Evolutionary conservation across 2,888 invertebrate genomes (phyloP), one percentile per base, ranked within the genome.

Genomic region (Asteroscopus sphinx): DNA sequence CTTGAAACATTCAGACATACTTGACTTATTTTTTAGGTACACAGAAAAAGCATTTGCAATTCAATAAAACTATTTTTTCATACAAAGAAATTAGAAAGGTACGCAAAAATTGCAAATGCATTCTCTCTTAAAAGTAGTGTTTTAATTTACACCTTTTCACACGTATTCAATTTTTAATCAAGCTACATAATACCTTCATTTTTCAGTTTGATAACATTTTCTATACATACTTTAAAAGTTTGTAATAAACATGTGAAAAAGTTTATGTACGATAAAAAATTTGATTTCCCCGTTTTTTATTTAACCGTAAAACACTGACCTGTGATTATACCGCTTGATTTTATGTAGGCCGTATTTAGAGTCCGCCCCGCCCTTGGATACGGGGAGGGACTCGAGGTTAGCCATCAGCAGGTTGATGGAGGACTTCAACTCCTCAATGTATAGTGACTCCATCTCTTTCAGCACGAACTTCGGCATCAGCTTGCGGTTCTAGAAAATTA

Each of bases 371-470:
- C 99, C 99, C 94, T 99, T 99, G 62, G 99, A 99, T 68, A 99
- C 99, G 40, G 99, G 99, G 69, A 99, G 96, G 57, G 99, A 99
- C 95, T 99, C 99, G 91, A 99, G 95, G 95, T 99, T 99, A 70
- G 98, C 98, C 98, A 99, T 99, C 83, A 99, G 95, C 80, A 99
- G 96, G 94, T 99, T 99, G 91, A 99, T 99, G 73, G 99, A 98
- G 61, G 99, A 97, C 93, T 99, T 98, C 84, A 99, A 95, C 94
- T 99, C 99, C 95, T 99, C 99, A 84, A 99, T 97, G 95, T 99
- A 99, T 85, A 99, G 96, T 49, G 98, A 98, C 95, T 99, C 99
- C 99, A 99, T 99, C 95, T 99, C 99, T 96, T 99, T 99, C 79
- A 99, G 96, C 70, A 99, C 99, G 95, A 99, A 99, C 95, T 98